phyloP scores from a whole-genome alignment of 2,797 vertebrate genomes.

The Catharus ustulatus region DNA sequence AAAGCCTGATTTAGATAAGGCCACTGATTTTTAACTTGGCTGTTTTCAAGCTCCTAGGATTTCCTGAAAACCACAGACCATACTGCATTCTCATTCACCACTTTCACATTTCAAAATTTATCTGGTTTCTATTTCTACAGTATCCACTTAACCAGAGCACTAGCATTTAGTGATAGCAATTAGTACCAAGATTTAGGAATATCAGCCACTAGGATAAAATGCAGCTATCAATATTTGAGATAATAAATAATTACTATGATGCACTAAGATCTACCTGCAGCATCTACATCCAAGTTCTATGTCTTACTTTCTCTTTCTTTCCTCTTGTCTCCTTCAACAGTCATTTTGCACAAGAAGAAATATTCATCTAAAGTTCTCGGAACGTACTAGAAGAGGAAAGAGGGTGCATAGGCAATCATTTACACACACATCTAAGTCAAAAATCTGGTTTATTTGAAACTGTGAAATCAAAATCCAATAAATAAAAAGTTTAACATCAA shows the following conservation, averaged over 20 bases:
- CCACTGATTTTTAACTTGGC: background rate
- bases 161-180: background rate
- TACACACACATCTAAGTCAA: background rate
- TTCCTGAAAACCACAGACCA: background rate
- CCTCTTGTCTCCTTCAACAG: background rate
- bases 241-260: background rate
- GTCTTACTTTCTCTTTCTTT: background rate
- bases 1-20: background rate
- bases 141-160: background rate
- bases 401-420: no score
- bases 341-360: background rate
- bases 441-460: constrained; percentile 57
- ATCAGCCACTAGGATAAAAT: background rate
- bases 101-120: background rate
- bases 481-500: constrained; percentile 6
- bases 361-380: background rate
- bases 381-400: background rate
- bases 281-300: background rate
- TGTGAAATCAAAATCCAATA: constrained; percentile 32
- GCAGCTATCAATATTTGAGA: background rate
- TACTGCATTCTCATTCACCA: background rate
- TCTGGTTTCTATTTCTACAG: background rate
- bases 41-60: background rate
- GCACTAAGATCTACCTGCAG: background rate
- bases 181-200: background rate